Conservation (phyloP, 2,113 vertebrate genomes). For the Glaucomys volans region DNA sequence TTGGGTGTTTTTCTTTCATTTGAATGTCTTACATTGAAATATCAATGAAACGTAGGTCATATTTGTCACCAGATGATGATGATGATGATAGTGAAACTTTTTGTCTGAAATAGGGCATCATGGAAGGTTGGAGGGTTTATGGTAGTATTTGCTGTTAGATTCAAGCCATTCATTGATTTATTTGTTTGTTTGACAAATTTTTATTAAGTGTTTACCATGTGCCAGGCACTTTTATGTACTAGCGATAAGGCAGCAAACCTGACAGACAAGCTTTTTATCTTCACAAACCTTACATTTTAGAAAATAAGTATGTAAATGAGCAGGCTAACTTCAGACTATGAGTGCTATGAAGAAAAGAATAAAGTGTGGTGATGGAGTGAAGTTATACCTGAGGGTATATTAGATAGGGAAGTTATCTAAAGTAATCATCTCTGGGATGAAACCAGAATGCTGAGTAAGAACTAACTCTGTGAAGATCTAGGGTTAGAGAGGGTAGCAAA, state of each 20-base stretch:
- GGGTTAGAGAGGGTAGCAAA: neutral
- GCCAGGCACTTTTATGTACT: neutral
- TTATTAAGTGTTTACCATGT: neutral
- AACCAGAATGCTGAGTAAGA: conserved; percentile 27
- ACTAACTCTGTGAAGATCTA: neutral
- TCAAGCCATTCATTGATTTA: conserved; percentile 1
- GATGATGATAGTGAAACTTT: neutral
- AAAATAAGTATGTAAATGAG: conserved; percentile 25
- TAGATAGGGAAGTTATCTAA: neutral
- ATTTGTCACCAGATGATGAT: neutral
- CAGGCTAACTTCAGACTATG: conserved; percentile 15
- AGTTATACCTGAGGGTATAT: neutral
- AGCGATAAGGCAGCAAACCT: neutral
- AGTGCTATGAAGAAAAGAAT: neutral
- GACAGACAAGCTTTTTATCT: neutral
- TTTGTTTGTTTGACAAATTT: neutral
- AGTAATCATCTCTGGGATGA: neutral
- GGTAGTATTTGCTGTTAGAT: neutral
- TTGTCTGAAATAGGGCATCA: neutral
- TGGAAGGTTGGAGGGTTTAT: neutral
- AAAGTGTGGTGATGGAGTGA: neutral
- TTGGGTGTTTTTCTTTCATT: conserved; percentile 45
- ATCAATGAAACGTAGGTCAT: neutral
- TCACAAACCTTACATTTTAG: neutral
- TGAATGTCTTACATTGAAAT: conserved; percentile 53